Evolutionary conservation across 1,140 invertebrate species (phyloP).

Genomic region (Drosophila sp.): DNA sequence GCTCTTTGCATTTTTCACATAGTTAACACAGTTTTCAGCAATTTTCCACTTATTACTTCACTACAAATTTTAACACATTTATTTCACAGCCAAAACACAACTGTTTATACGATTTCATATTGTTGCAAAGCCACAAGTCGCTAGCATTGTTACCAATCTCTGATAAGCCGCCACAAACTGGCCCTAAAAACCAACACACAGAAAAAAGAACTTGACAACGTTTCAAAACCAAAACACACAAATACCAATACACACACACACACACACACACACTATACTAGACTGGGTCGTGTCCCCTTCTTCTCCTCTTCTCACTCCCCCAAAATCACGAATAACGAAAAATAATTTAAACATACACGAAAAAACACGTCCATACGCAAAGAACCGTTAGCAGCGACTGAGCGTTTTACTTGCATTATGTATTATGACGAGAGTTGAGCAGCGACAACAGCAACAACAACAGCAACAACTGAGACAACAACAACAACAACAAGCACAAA

Average conservation of each 20-base stretch:
- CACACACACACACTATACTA: constrained; percentile 20
- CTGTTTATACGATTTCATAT: constrained; percentile 31
- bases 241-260: constrained; percentile 53
- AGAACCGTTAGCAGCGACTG: constrained; percentile 84
- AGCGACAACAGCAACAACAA: constrained; percentile 43
- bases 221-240: constrained; percentile 52
- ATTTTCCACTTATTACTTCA: constrained; percentile 4
- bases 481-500: constrained; percentile 31
- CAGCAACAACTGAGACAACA: constrained; percentile 34
- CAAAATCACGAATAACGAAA: constrained; percentile 9
- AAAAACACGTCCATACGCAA: constrained; percentile 83
- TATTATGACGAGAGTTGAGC: constrained; percentile 34
- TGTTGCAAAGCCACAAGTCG: constrained; percentile 40
- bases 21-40: constrained; percentile 4
- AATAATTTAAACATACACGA: constrained; percentile 28
- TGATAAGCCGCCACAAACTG: constrained; percentile 69
- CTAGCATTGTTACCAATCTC: constrained; percentile 62
- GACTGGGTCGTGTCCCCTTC: constrained; percentile 25
- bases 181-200: constrained; percentile 60
- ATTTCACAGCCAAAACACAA: constrained; percentile 13
- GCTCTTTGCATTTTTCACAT: not conserved
- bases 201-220: constrained; percentile 43
- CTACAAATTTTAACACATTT: constrained; percentile 6
- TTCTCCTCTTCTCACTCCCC: constrained; percentile 4
- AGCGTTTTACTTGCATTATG: constrained; percentile 43